Evolutionary conservation across 2,113 vertebrate species (phyloP).

Genomic region (Acrocephalus kingi): DNA sequence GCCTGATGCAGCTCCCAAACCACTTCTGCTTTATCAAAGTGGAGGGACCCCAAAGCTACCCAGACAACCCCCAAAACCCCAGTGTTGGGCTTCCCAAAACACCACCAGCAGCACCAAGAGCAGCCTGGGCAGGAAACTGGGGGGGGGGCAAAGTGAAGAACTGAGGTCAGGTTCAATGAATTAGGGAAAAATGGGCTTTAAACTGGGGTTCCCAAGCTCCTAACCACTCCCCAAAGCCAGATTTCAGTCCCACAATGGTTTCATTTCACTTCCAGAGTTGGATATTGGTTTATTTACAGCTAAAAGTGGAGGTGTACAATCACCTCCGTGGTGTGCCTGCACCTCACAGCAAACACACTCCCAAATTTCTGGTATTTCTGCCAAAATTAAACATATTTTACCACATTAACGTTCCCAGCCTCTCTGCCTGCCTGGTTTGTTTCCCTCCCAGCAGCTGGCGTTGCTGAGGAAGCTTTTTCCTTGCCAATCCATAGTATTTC

Average conservation of each 20-base stretch:
- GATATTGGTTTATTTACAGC: neutral
- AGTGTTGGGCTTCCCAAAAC: neutral
- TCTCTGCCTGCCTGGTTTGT: neutral
- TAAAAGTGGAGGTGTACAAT: neutral
- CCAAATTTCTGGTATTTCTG: neutral
- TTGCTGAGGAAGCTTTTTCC: neutral
- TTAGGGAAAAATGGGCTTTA: fast-evolving
- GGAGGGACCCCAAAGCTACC: neutral
- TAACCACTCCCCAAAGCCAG: neutral
- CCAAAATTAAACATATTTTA: neutral
- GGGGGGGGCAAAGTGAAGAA: neutral
- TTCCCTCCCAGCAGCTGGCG: neutral
- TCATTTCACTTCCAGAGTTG: fast-evolving
- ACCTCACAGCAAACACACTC: neutral
- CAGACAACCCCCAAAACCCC: neutral
- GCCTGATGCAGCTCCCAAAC: neutral
- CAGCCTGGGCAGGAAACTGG: fast-evolving
- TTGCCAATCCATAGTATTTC: neutral
- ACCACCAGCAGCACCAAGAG: neutral
- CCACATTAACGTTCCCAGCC: fast-evolving
- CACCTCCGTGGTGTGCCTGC: fast-evolving
- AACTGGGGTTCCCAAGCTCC: neutral
- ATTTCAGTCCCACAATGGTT: neutral
- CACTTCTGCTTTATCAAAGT: neutral
- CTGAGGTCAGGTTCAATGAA: neutral